Base-by-base conservation (phyloP, 1,140 invertebrate genomes). In the Chrysomallon squamiferum region DNA sequence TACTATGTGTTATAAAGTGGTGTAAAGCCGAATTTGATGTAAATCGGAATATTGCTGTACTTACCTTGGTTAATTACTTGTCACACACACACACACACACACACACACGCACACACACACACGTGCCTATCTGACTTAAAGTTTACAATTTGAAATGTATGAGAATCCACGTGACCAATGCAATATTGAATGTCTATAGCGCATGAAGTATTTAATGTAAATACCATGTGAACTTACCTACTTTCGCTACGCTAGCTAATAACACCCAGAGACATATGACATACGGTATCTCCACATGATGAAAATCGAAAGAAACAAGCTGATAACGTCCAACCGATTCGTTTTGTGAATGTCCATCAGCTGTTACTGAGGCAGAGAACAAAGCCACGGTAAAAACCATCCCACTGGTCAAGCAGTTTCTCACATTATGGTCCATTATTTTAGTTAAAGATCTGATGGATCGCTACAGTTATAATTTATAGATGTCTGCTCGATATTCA, bases 191-290 rank as follows among this genome's bases (percentile, higher is more conserved):
- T n/a, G n/a, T n/a, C n/a, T n/a, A n/a, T n/a, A n/a, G n/a, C n/a
- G n/a, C n/a, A n/a, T n/a, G n/a, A n/a, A n/a, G n/a, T n/a, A n/a
- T n/a, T n/a, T n/a, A n/a, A n/a, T n/a, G n/a, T n/a, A n/a, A n/a
- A n/a, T n/a, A n/a, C 60, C 29, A 33, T 45, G 18, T 15, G 68
- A 68, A 88, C 91, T 92, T 84, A 97, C 95, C 95, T 79, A 97
- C 96, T 90, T 97, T 97, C 3, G 95, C 94, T 74, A 97, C 86
- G 82, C 93, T 95, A 25, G 95, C 94, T 74, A 94, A 94, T 73
- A 97, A 92, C 75, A 97, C 95, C 95, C 95, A 97, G 63, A 96
- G 87, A 11, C 93, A 93, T 68, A 97, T 96, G 69, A 97, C 90
- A 83, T 96, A 96, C 0, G 95, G 95, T 3, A 93, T 93, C 84